These are phyloP conservation scores for Plodia interpunctella DNA, from an alignment of 1,140 invertebrate genomes.

Conservation along the genomic window DNA sequence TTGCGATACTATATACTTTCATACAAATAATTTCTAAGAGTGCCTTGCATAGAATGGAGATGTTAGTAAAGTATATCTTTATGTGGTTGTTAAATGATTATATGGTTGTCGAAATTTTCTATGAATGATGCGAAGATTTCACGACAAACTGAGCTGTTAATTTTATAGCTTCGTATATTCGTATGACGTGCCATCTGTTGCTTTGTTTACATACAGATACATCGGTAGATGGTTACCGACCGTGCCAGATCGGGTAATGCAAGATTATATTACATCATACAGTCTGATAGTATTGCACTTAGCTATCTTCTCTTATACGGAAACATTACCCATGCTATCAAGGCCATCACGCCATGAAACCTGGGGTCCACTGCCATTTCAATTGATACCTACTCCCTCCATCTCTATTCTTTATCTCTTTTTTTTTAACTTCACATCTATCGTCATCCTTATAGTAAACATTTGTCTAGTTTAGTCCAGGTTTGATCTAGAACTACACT, in stretches of 20 bases:
- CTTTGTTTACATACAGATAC: constrained; percentile 37
- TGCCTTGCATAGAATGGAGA: neutral
- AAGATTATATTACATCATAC: constrained; percentile 26
- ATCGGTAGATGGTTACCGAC: constrained; percentile 17
- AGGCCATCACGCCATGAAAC: no score
- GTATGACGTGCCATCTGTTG: constrained; percentile 12
- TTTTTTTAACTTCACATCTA: no score
- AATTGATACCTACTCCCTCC: no score
- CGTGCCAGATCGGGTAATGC: constrained; percentile 31
- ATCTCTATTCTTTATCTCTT: no score
- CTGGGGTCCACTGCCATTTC: no score
- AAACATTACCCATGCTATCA: neutral
- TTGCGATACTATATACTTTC: neutral
- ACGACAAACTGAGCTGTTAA: neutral
- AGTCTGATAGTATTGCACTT: constrained; percentile 2
- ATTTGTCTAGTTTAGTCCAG: no score
- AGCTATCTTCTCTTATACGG: neutral
- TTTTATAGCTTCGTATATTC: constrained; percentile 20
- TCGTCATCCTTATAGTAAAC: no score
- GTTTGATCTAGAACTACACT: no score
- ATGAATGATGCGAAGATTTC: no score
- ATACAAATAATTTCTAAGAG: neutral
- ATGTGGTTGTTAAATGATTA: no score
- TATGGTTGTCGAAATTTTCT: no score
- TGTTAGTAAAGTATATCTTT: neutral